Conservation (phyloP, 2,797 vertebrate species). For the Neostethus bicornis region DNA sequence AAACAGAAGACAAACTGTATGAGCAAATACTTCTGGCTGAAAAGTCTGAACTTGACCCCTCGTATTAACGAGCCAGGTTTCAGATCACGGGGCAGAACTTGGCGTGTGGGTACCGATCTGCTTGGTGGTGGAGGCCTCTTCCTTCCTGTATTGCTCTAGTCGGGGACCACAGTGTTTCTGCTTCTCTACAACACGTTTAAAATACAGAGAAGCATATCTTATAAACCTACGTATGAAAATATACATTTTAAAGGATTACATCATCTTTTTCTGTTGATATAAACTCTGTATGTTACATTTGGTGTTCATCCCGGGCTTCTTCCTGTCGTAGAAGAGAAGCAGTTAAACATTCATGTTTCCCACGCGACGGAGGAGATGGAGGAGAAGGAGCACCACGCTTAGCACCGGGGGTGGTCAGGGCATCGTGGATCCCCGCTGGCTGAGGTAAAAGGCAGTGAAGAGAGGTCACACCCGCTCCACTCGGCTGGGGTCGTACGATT, state of each 20-base stretch:
- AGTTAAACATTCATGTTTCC: conserved; percentile 80
- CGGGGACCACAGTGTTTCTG: conserved; percentile 79
- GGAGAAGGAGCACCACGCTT: conserved; percentile 48
- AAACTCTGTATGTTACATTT: conserved; percentile 77
- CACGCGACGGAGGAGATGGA: conserved; percentile 29
- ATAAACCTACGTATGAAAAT: conserved; percentile 79
- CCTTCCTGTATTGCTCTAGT: conserved; percentile 78
- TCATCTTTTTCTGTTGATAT: conserved; percentile 60
- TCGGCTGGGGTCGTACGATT: conserved; percentile 92
- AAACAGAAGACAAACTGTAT: too few relatives aligned
- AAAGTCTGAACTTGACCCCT: too few relatives aligned
- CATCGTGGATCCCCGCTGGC: too few relatives aligned
- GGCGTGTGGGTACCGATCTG: too few relatives aligned
- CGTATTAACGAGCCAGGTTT: too few relatives aligned
- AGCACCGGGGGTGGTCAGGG: too few relatives aligned
- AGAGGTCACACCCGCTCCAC: conserved; percentile 90
- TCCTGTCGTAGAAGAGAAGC: conserved; percentile 67
- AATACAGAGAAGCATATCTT: conserved; percentile 66
- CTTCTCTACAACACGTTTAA: conserved; percentile 75
- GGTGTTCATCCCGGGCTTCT: conserved; percentile 57
- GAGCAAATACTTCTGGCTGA: too few relatives aligned
- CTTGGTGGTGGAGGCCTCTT: too few relatives aligned
- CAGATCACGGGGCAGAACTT: too few relatives aligned
- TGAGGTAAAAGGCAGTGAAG: conserved; percentile 61
- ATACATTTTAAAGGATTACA: conserved; percentile 71